These are phyloP conservation scores for Brachionus koreanus DNA, from an alignment of 1,140 invertebrate genomes.

Conservation along the genomic window DNA sequence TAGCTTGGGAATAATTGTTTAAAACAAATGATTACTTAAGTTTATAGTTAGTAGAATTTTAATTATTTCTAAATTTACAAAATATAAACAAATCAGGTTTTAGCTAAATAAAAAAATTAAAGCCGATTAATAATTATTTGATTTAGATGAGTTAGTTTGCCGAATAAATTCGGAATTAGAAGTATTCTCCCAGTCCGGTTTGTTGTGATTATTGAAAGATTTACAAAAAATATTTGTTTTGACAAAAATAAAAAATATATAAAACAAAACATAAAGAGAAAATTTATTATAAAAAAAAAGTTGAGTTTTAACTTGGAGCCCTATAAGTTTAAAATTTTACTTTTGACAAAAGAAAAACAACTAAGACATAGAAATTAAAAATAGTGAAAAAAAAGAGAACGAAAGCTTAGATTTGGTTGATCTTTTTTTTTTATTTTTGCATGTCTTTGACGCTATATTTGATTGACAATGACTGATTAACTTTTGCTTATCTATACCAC, in stretches of 20 bases:
- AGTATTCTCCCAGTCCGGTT: neutral
- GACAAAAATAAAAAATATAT: neutral
- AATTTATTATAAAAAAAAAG: neutral
- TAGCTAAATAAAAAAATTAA: neutral
- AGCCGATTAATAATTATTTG: neutral
- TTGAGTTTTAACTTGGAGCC: neutral
- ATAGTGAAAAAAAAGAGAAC: neutral
- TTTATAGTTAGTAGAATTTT: neutral
- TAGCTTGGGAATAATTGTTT: neutral
- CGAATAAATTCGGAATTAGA: neutral
- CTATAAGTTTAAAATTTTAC: neutral
- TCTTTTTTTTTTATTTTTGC: neutral
- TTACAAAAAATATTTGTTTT: neutral
- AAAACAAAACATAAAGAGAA: neutral
- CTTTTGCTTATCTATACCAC: constrained; percentile 7
- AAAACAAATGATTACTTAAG: neutral
- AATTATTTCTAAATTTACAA: neutral
- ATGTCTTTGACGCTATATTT: neutral
- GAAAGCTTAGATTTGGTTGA: neutral
- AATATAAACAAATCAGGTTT: neutral
- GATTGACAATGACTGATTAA: constrained; percentile 36
- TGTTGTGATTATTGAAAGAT: neutral
- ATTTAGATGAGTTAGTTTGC: neutral
- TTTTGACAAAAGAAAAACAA: neutral
- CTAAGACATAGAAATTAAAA: neutral